Base-by-base conservation (phyloP, 2,113 vertebrate species). In the Ploceus nigricollis region DNA sequence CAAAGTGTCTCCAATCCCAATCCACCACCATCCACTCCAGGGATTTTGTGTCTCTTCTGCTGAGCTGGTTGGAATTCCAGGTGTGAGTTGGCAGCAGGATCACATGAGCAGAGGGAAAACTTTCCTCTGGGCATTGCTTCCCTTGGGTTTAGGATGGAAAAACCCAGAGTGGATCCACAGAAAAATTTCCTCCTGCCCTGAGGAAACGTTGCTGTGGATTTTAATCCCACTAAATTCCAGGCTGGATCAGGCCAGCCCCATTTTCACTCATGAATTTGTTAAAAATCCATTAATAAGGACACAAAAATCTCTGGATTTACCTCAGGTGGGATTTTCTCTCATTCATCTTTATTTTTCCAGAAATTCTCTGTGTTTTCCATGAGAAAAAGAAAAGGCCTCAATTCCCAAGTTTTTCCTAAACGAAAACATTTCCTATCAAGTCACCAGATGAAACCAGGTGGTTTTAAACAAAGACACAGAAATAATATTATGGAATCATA, bases 1-100 rank as follows among this genome's bases (percentile, higher is more conserved):
- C 3, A 1, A 23, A 28, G 7, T 23, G 3, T 28, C 20, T 31
- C 25, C n/a, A 54, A 4, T 31, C 54, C 42, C 15, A 15, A 31
- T 35, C 65, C 33, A 25, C 11, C 0, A 0, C 22, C 5, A 0
- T 15, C 1, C 8, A 8, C 54, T 71, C 58, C 5, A 4, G 11
- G 37, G 65, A 42, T 7, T 58, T 64, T 48, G 27, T 14, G 14
- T 15, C 27, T 0, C 0, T 91, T 87, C 42, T 94, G 88, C 93
- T 80, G 93, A 92, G 63, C 63, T 23, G 70, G 12, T 40, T 42
- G 50, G 13, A 17, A 53, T n/a, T 15, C 45, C 83, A 94, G 76
- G 76, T 92, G 72, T 0, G 0, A 21, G 33, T 6, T 64, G 76
- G 54, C 68, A 80, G 28, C 13, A 25, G 51, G 42, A 14, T 77